Evolutionary conservation across 2,888 invertebrate species (phyloP).

Genomic region (Lasioglossum vierecki): DNA sequence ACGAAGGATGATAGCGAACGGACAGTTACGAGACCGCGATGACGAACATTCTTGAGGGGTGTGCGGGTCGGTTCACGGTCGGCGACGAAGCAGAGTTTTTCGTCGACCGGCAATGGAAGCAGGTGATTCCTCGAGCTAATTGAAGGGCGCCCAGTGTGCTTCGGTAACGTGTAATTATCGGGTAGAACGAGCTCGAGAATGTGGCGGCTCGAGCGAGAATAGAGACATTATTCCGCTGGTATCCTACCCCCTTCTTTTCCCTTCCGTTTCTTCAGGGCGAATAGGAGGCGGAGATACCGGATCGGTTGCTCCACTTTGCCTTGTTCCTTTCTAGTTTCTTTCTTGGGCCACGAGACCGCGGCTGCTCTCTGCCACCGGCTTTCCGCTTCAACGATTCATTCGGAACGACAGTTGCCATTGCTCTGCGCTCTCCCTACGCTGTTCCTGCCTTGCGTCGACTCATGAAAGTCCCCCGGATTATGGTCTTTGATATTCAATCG

Average conservation of each 20-base stretch:
- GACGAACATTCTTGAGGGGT: conserved; percentile 43
- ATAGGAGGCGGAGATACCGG: conserved; percentile 50
- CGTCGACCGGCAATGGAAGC: conserved; percentile 69
- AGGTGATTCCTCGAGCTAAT: conserved; percentile 80
- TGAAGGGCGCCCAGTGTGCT: conserved; percentile 79
- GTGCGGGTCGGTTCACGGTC: conserved; percentile 41
- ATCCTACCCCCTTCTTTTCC: conserved; percentile 55
- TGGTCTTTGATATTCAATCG: not conserved
- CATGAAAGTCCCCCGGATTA: not conserved
- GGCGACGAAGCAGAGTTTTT: conserved; percentile 69
- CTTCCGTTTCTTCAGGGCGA: conserved; percentile 45
- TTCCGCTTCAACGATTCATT: conserved; percentile 26
- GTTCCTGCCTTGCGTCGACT: not conserved
- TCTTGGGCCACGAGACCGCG: conserved; percentile 24
- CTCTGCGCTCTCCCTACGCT: no score
- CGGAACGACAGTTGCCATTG: conserved; percentile 11
- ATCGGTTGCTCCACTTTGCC: conserved; percentile 50
- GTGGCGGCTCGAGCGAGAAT: conserved; percentile 79
- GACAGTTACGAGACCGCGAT: conserved; percentile 27
- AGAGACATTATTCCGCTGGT: conserved; percentile 81
- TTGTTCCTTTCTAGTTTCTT: conserved; percentile 30
- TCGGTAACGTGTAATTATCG: conserved; percentile 82
- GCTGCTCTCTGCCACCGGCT: conserved; percentile 15
- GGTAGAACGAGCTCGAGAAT: conserved; percentile 80
- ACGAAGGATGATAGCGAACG: conserved; percentile 3